phyloP scores from a whole-genome alignment of 2,888 invertebrate species.

The Athalia cordata region DNA sequence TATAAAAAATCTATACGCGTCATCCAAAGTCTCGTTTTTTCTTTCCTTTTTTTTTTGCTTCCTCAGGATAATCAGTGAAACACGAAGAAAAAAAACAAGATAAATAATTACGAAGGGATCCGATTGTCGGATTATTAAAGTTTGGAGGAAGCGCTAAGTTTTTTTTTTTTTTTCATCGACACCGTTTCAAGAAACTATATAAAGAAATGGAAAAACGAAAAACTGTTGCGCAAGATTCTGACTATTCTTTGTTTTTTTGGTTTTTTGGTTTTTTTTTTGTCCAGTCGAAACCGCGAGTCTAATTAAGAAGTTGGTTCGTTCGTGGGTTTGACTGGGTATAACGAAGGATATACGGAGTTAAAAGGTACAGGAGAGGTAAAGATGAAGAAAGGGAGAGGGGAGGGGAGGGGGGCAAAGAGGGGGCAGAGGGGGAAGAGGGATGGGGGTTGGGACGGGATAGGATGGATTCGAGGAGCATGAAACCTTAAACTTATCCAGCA shows the following conservation, averaged over 20 bases:
- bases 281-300: conserved; percentile 23
- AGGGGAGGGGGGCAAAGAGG: neutral
- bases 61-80: no score
- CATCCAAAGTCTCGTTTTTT: no score
- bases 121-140: no score
- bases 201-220: neutral
- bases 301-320: conserved; percentile 32
- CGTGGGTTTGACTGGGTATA: neutral
- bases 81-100: no score
- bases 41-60: no score
- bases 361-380: neutral
- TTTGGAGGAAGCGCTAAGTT: no score
- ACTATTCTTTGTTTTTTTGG: neutral
- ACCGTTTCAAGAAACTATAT: no score
- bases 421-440: neutral
- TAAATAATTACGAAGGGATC: no score
- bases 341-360: no score
- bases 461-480: conserved; percentile 40
- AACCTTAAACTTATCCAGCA: conserved; percentile 33
- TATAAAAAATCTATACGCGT: neutral
- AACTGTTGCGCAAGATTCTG: neutral
- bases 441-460: neutral
- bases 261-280: neutral
- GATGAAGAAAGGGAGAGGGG: neutral
- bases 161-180: no score